Percentiles rank a stretch among this genome's conserved stretches.
Conservation (phyloP, 2,888 invertebrate genomes). For the Limnephilus rhombicus region DNA sequence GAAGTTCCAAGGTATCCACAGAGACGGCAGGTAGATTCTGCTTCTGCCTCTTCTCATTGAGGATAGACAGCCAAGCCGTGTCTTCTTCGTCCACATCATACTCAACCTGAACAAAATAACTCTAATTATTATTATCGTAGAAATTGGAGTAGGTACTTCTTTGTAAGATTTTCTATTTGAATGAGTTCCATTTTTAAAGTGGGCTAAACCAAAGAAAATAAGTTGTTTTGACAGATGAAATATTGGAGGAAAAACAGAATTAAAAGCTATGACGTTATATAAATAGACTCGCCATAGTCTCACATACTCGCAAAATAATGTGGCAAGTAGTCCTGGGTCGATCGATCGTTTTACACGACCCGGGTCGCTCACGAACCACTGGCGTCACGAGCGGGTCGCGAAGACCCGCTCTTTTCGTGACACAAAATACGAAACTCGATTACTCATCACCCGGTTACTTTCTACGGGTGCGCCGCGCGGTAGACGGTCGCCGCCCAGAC, state of each 20-base stretch:
- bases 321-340: no score
- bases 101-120: conserved; percentile 80
- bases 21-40: conserved; percentile 87
- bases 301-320: no score
- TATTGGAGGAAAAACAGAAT: neutral
- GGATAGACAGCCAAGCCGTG: conserved; percentile 93
- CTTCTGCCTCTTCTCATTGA: conserved; percentile 89
- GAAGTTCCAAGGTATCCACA: conserved; percentile 93
- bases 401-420: no score
- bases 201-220: neutral
- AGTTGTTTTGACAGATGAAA: neutral
- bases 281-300: no score
- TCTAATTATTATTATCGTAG: neutral
- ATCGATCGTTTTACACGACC: no score
- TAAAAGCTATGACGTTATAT: neutral
- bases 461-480: no score
- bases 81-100: conserved; percentile 99
- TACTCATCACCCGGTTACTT: no score
- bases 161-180: neutral
- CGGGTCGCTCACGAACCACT: no score
- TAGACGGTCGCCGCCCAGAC: no score
- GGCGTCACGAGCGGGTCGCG: no score
- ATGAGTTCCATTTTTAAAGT: neutral
- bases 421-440: no score
- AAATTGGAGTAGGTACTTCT: neutral